Conservation (phyloP, 2,888 invertebrate species). For the Serrognathus titanus region DNA sequence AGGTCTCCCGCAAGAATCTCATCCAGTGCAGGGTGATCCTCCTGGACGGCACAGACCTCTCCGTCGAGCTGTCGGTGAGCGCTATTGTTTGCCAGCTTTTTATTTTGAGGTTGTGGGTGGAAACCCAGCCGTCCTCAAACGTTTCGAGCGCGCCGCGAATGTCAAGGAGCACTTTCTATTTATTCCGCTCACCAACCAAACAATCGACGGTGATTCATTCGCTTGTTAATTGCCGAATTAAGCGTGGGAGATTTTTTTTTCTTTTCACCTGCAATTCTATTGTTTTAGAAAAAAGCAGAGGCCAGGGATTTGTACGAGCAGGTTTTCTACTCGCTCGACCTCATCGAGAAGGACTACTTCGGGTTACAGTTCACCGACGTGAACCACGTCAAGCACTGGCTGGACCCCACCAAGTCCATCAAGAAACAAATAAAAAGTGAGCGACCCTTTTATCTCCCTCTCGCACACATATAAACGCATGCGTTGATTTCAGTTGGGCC, state of each 20-base stretch:
- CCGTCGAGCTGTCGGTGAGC: constrained; percentile 87
- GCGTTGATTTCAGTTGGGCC: constrained; percentile 74
- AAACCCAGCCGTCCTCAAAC: constrained; percentile 2
- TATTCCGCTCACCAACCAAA: background rate
- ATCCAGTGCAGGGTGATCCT: constrained; percentile 92
- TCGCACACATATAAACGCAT: background rate
- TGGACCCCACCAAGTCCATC: constrained; percentile 95
- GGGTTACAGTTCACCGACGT: constrained; percentile 97
- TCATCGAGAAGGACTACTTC: constrained; percentile 99
- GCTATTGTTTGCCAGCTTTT: constrained; percentile 4
- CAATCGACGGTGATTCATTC: background rate
- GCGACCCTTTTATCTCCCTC: constrained; percentile 34
- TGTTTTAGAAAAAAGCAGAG: constrained; percentile 82
- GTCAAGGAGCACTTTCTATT: background rate
- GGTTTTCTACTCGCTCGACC: constrained; percentile 94
- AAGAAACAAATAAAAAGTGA: constrained; percentile 98
- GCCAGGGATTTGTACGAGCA: constrained; percentile 95
- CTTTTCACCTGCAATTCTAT: constrained; percentile 7
- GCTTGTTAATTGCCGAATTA: constrained; percentile 10
- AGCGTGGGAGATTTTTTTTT: background rate
- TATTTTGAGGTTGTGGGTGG: constrained; percentile 18
- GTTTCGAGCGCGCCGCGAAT: background rate
- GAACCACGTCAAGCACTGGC: constrained; percentile 98
- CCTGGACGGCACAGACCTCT: constrained; percentile 92
- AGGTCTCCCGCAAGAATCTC: constrained; percentile 74